A percentile compares a stretch with the other conserved stretches of the same genome.
phyloP scores from a whole-genome alignment of 2,797 vertebrate genomes.

The Sebastes steindachneri region DNA sequence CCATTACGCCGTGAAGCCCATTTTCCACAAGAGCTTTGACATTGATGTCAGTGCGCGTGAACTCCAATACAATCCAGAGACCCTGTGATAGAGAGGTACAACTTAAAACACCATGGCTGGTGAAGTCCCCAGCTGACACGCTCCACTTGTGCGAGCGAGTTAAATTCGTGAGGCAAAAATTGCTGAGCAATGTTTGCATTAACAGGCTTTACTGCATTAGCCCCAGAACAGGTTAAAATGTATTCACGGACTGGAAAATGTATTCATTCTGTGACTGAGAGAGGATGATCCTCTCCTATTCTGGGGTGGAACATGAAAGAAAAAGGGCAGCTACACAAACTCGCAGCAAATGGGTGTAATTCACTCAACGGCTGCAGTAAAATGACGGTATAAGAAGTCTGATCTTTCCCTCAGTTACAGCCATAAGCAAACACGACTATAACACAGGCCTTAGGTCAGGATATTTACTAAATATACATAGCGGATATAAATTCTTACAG shows the following conservation, averaged over 20 bases:
- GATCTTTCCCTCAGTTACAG: neutral
- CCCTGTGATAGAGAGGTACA: slow-evolving; percentile 35
- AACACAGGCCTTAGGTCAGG: neutral
- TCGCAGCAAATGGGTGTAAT: neutral
- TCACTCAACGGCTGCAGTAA: neutral
- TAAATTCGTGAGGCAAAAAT: slow-evolving; percentile 21
- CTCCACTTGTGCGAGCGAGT: slow-evolving; percentile 31
- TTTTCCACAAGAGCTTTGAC: slow-evolving; percentile 59
- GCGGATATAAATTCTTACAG: neutral
- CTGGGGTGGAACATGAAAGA: slow-evolving; percentile 12
- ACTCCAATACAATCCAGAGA: slow-evolving; percentile 40
- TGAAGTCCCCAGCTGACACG: slow-evolving; percentile 6
- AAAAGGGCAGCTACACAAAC: neutral
- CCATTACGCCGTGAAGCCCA: slow-evolving; percentile 49
- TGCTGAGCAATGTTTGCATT: slow-evolving; percentile 53
- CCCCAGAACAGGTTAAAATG: slow-evolving; percentile 24
- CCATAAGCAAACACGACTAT: neutral
- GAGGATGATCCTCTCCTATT: slow-evolving; percentile 7
- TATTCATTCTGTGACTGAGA: neutral
- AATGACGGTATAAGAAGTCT: neutral
- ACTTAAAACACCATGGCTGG: slow-evolving; percentile 3
- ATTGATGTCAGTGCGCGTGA: slow-evolving; percentile 31
- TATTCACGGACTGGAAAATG: slow-evolving; percentile 20
- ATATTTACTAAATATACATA: neutral
- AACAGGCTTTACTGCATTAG: slow-evolving; percentile 38